Evolutionary conservation across 2,888 invertebrate genomes (phyloP), one percentile per base, ranked within the genome.

Genomic region (Aplocera efformata): DNA sequence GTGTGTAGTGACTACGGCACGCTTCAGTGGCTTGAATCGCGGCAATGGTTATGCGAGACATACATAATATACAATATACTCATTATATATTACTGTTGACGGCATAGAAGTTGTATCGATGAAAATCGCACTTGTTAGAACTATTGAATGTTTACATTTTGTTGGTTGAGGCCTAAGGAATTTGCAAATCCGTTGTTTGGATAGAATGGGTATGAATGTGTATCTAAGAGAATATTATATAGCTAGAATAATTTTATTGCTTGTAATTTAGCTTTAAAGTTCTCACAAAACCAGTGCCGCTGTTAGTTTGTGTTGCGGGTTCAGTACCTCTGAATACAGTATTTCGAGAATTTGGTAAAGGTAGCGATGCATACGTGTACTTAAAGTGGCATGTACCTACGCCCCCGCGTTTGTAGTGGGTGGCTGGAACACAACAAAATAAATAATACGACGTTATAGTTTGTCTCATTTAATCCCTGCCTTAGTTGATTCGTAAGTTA

Each of bases 361-460:
- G 82, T 86, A 86, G 86, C 79, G 80, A 84, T 79, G 72, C 66
- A 63, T 67, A 79, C 84, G 81, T 84, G 80, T 85, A 83, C 76
- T 80, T 70, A 72, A 74, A 74, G 64, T 76, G 63, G 67, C 48
- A 45, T 40, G 46, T 46, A 48, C 28, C 32, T 37, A 73, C 74
- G 81, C 69, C 73, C 76, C 62, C 77, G 79, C 59, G 63, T 68
- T 58, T 84, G 77, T 81, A 80, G 68, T 73, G 80, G 69, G 79
- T 62, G 82, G 78, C 78, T 77, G 81, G 63, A 77, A 79, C 84
- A 82, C 80, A 74, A 80, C 74, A 78, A 79, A 86, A 85, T 85
- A 86, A 86, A 86, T 85, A 86, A 85, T 86, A 86, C 83, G 79
- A 86, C 85, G 86, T 86, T 86, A 77, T 30, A 50, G 50, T 58